These are phyloP conservation scores for Therioaphis trifolii DNA, from an alignment of 2,888 invertebrate genomes.

Conservation along the genomic window DNA sequence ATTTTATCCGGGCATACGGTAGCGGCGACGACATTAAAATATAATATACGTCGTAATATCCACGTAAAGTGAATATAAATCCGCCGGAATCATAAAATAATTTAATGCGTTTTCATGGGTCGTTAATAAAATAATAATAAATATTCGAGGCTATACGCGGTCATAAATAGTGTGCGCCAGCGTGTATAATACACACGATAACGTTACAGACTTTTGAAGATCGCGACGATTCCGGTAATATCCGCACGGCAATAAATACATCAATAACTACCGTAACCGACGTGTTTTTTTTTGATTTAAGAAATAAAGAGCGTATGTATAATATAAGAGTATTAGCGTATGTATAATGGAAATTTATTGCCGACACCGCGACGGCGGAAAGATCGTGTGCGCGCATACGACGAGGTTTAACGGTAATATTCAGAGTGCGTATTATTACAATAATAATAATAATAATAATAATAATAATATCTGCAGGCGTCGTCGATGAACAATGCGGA, in stretches of 20 bases:
- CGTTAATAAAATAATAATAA: constrained; percentile 4
- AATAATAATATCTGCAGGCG: too few species aligned
- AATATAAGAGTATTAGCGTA: background rate
- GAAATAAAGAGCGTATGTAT: background rate
- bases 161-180: background rate
- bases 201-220: background rate
- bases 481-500: background rate
- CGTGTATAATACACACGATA: background rate
- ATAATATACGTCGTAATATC: background rate
- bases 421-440: background rate
- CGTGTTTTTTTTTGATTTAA: too few species aligned
- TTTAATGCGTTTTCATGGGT: background rate
- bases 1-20: too few species aligned
- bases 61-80: background rate
- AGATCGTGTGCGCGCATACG: background rate
- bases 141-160: background rate
- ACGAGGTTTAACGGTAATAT: background rate
- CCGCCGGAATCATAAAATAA: background rate
- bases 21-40: too few species aligned
- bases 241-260: background rate
- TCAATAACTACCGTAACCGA: background rate
- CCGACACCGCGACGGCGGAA: background rate
- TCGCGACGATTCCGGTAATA: background rate
- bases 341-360: constrained; percentile 1
- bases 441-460: too few species aligned